These are phyloP conservation scores for Ceyx cyanopectus DNA, from an alignment of 2,113 vertebrate species.

Conservation along the genomic window DNA sequence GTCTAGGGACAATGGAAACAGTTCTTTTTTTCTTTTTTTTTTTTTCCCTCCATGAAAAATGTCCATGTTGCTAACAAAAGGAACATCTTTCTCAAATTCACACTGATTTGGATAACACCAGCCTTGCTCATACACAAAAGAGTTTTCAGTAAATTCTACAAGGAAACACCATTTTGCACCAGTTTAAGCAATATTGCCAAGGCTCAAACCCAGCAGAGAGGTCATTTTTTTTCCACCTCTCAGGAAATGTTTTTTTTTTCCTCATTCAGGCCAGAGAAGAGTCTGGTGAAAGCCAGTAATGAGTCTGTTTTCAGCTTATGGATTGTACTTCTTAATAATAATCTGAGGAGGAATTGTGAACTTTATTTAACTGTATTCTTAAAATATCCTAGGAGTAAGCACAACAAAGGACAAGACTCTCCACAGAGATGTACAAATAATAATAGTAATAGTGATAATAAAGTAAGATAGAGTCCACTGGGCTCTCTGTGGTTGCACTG, in stretches of 20 bases:
- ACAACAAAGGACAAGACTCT: not conserved
- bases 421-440: not conserved
- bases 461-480: not conserved
- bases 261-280: not conserved
- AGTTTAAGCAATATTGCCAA: not conserved
- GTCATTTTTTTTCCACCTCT: not conserved
- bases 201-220: not conserved
- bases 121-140: accelerated
- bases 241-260: not conserved
- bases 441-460: not conserved
- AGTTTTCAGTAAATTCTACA: not conserved
- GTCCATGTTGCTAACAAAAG: accelerated
- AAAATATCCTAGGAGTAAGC: not conserved
- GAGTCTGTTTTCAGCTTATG: not conserved
- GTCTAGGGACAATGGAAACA: not conserved
- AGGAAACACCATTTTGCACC: not conserved
- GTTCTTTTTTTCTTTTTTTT: not conserved
- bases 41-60: not conserved
- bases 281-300: not conserved
- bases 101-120: not conserved
- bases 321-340: not conserved
- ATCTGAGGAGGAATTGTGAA: not conserved
- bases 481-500: not conserved
- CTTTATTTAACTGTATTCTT: not conserved
- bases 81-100: not conserved